A percentile compares a stretch with the other conserved stretches of the same genome.
phyloP scores from a whole-genome alignment of 2,888 invertebrate species.

The Erpobdella octoculata region DNA sequence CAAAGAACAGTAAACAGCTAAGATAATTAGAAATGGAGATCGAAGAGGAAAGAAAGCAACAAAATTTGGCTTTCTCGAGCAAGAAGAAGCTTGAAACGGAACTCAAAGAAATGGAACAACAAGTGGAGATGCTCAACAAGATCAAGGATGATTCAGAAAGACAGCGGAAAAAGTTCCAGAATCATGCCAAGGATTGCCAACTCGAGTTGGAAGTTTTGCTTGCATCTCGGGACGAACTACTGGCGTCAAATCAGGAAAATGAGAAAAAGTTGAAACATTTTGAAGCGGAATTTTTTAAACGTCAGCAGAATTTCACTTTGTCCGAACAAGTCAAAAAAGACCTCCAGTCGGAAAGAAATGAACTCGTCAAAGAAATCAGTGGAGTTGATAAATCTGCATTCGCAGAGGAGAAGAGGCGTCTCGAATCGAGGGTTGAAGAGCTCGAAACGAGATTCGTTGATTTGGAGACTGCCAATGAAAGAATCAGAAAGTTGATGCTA shows the following conservation, averaged over 20 bases:
- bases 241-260: conserved; percentile 43
- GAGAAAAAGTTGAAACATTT: conserved; percentile 60
- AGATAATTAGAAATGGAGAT: conserved; percentile 86
- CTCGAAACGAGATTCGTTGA: conserved; percentile 91
- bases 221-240: conserved; percentile 69
- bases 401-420: conserved; percentile 73
- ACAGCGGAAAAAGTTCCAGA: conserved; percentile 82
- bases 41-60: conserved; percentile 90
- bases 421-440: conserved; percentile 88
- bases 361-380: conserved; percentile 74
- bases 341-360: conserved; percentile 90
- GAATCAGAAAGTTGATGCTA: conserved; percentile 55
- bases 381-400: conserved; percentile 59
- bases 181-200: conserved; percentile 80
- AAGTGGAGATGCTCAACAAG: conserved; percentile 65
- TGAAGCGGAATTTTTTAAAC: conserved; percentile 80
- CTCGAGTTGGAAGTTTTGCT: conserved; percentile 84
- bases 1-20: too few species aligned
- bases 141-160: conserved; percentile 88
- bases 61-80: conserved; percentile 74
- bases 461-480: conserved; percentile 73
- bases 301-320: conserved; percentile 78
- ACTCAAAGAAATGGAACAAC: conserved; percentile 73
- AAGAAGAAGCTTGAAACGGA: conserved; percentile 91
- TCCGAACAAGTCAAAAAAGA: conserved; percentile 77